Evolutionary conservation across 2,888 invertebrate genomes (phyloP), one percentile per base, ranked within the genome.

Genomic region (Entomobrya proxima): DNA sequence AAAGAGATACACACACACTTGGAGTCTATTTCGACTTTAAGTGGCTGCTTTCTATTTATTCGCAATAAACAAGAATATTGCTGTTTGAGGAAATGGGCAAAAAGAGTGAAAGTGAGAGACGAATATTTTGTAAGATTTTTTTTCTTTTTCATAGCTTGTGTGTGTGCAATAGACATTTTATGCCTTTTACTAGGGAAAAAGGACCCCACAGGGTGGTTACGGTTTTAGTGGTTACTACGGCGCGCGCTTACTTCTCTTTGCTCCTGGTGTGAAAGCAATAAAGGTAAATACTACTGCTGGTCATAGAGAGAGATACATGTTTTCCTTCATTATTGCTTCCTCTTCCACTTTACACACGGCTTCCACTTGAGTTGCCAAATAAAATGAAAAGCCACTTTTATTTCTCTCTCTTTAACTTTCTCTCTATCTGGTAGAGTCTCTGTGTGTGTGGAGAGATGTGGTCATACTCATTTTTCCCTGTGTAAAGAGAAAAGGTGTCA

Each of bases 261-360:
- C 2, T 30, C 21, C 9, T 80, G 74, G 74, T 47, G 74, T 61
- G 74, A 74, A 27, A 47, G 72, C 81, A 74, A 74, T 81, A 81
- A 81, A 81, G 74, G 81, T 81, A 81, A 81, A 81, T 61, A 81
- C 61, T 35, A 52, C 37, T n/a, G n/a, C 44, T 44, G 50, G 50
- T 75, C 75, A 75, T 75, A 52, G 32, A 32, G 27, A 15, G 61
- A 32, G 9, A 18, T 35, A 18, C 61, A 52, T 18, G 24, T 35
- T 18, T 32, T 24, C 13, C 55, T 74, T 75, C 52, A 75, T 37
- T 50, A 37, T 55, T 75, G 15, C 75, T 75, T 80, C 44, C 58
- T 72, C 30, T 50, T 30, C 18, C n/a, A n/a, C n/a, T n/a, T n/a
- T n/a, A n/a, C n/a, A n/a, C n/a, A n/a, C n/a, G n/a, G n/a, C n/a